Conservation (phyloP, 2,113 vertebrate genomes). For the Acanthochromis polyacanthus region DNA sequence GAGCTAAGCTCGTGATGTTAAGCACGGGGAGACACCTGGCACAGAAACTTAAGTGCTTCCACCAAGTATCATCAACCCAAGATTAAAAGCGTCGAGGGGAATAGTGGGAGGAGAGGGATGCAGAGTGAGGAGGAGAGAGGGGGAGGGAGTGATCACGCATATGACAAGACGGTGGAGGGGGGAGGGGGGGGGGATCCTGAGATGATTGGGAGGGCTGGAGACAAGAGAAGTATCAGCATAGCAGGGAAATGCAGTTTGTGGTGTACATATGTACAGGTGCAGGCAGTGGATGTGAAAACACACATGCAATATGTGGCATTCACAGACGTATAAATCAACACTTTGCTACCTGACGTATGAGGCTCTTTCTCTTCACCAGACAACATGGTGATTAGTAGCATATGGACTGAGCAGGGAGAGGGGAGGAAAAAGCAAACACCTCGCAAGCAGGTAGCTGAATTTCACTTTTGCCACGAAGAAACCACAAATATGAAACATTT, state of each 20-base stretch:
- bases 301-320: neutral
- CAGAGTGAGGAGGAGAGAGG: conserved; percentile 37
- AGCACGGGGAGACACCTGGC: conserved; percentile 74
- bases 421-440: neutral
- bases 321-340: conserved; percentile 17
- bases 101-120: conserved; percentile 63
- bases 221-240: conserved; percentile 19
- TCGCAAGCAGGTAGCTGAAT: too few relatives aligned
- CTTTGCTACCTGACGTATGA: conserved; percentile 44
- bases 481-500: too few relatives aligned
- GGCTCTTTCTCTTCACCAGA: conserved; percentile 30
- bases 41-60: conserved; percentile 74
- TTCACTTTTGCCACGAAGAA: too few relatives aligned
- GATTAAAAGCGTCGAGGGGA: conserved; percentile 75
- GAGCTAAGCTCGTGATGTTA: conserved; percentile 67
- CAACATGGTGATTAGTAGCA: conserved; percentile 57
- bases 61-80: conserved; percentile 78
- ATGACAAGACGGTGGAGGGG: conserved; percentile 50
- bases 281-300: neutral
- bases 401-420: conserved; percentile 44
- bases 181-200: conserved; percentile 11
- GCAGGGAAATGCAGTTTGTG: conserved; percentile 27
- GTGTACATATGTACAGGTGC: neutral
- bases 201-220: conserved; percentile 26
- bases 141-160: conserved; percentile 65